Conservation (phyloP, 2,797 vertebrate genomes). For the Pangasius sanitwongsei region DNA sequence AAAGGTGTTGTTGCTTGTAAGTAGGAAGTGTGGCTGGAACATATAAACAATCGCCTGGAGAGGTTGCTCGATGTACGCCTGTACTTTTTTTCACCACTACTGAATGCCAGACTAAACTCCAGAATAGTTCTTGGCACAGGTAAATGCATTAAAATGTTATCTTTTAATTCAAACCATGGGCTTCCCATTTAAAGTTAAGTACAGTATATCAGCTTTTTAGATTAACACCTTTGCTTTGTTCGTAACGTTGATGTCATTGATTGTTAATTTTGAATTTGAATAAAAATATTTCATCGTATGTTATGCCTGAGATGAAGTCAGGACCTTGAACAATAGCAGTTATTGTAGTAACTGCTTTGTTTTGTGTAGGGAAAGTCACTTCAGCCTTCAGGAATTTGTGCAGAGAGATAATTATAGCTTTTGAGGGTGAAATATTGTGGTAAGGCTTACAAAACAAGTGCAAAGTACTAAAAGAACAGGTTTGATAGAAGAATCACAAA, state of each 20-base stretch:
- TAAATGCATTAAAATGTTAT: slow-evolving; percentile 20
- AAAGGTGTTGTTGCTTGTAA: slow-evolving; percentile 27
- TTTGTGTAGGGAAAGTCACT: background rate
- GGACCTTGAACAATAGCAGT: slow-evolving; percentile 10
- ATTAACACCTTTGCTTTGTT: background rate
- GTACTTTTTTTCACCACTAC: slow-evolving; percentile 12
- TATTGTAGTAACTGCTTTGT: slow-evolving; percentile 19
- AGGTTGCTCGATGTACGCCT: slow-evolving; percentile 15
- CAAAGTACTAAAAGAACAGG: background rate
- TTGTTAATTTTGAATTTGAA: background rate
- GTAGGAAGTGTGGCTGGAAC: slow-evolving; percentile 49
- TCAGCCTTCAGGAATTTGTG: slow-evolving; percentile 8
- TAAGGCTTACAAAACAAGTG: background rate
- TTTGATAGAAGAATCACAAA: background rate
- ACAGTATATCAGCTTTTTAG: background rate
- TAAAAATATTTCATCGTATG: background rate
- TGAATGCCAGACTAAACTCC: slow-evolving; percentile 43
- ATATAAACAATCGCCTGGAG: slow-evolving; percentile 28
- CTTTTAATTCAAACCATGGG: slow-evolving; percentile 28
- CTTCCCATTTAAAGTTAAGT: slow-evolving; percentile 7
- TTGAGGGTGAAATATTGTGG: background rate
- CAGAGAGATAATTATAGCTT: slow-evolving; percentile 27
- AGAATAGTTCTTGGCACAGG: slow-evolving; percentile 31
- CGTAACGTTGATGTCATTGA: background rate
- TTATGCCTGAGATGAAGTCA: background rate